phyloP scores from a whole-genome alignment of 2,113 vertebrate genomes.

The Tor tambroides region DNA sequence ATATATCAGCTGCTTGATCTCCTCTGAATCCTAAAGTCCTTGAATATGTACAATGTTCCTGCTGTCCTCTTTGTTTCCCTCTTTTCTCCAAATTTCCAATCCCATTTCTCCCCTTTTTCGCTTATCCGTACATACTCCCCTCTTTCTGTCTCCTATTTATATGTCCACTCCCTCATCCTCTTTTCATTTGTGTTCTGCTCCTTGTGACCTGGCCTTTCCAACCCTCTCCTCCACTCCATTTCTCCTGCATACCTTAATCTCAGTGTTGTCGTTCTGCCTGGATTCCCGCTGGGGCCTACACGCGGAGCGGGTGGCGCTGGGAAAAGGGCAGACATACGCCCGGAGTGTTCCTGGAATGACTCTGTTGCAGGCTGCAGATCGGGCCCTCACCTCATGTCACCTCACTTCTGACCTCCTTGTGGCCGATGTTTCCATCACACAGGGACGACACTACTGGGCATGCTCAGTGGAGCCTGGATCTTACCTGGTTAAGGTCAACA shows the following conservation, averaged over 20 bases:
- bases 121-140: neutral
- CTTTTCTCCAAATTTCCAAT: slow-evolving; percentile 26
- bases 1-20: slow-evolving; percentile 51
- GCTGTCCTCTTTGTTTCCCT: slow-evolving; percentile 39
- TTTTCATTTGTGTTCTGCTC: neutral
- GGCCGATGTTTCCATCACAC: slow-evolving; percentile 85
- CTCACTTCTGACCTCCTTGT: slow-evolving; percentile 90
- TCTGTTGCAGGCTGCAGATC: slow-evolving; percentile 82
- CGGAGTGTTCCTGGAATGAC: slow-evolving; percentile 91
- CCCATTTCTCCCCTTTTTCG: neutral
- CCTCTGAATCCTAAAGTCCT: slow-evolving; percentile 47
- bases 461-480: slow-evolving; percentile 94
- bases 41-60: slow-evolving; percentile 47
- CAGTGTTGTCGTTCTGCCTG: slow-evolving; percentile 93
- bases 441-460: slow-evolving; percentile 96
- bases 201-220: slow-evolving; percentile 13
- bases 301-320: slow-evolving; percentile 88
- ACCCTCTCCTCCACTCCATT: neutral
- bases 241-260: slow-evolving; percentile 4
- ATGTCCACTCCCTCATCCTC: neutral
- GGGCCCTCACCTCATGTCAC: slow-evolving; percentile 91
- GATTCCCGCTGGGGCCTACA: slow-evolving; percentile 93
- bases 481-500: slow-evolving; percentile 87
- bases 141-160: slow-evolving; percentile 15
- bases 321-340: slow-evolving; percentile 90